These are phyloP conservation scores for Phalacrocorax pelagicus DNA, from an alignment of 2,113 vertebrate species.

Conservation along the genomic window DNA sequence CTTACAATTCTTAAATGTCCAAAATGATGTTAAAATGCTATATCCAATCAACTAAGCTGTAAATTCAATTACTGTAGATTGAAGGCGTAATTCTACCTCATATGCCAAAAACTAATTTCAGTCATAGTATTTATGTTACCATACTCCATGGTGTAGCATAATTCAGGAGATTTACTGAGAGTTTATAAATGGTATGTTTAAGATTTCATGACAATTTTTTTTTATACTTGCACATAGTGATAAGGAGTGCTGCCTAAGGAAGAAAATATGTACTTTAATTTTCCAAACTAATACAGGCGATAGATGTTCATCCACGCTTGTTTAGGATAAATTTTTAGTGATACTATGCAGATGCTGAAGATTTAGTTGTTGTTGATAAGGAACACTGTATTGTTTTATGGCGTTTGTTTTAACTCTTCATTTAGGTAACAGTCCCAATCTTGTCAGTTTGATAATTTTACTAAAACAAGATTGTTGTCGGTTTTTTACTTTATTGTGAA, in stretches of 20 bases:
- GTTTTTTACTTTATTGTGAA: neutral
- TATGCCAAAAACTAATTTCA: constrained; percentile 64
- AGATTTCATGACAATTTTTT: constrained; percentile 49
- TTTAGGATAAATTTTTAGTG: neutral
- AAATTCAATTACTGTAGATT: constrained; percentile 69
- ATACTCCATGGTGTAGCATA: constrained; percentile 3
- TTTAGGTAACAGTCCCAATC: neutral
- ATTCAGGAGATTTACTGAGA: constrained; percentile 60
- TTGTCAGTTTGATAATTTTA: neutral
- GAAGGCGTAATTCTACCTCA: constrained; percentile 55
- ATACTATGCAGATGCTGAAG: constrained; percentile 1
- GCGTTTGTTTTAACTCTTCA: neutral
- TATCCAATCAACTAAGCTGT: constrained; percentile 68
- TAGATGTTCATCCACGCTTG: neutral
- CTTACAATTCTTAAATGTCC: constrained; percentile 68
- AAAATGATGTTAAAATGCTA: constrained; percentile 69
- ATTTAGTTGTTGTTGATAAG: neutral
- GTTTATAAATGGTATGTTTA: constrained; percentile 58
- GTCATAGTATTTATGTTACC: constrained; percentile 41
- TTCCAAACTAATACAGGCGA: neutral
- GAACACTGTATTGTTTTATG: neutral
- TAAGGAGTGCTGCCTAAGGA: constrained; percentile 46
- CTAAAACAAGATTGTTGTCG: neutral
- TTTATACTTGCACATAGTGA: constrained; percentile 52
- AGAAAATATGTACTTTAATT: constrained; percentile 49